Conservation (phyloP, 2,797 vertebrate genomes). For the Sorex maritimensis region DNA sequence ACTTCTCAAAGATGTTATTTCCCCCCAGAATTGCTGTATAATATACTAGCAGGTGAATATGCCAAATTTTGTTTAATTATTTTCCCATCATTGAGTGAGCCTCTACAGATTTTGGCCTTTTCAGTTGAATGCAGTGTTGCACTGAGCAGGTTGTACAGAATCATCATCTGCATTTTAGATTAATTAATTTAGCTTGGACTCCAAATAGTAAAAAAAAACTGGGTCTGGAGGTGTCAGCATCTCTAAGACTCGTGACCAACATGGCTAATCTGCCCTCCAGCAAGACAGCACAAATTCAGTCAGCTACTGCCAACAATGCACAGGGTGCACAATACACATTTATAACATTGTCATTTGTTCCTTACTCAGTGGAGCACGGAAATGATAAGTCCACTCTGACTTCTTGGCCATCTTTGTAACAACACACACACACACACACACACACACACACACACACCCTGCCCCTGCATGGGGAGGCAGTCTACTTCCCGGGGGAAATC, state of each 20-base stretch:
- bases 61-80: too few relatives aligned
- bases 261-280: background rate
- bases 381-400: background rate
- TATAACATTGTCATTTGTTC: background rate
- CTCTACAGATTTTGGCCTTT: background rate
- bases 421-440: too few relatives aligned
- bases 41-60: too few relatives aligned
- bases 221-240: background rate
- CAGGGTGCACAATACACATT: background rate
- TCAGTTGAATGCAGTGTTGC: background rate
- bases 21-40: too few relatives aligned
- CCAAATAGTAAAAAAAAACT: constrained; percentile 3
- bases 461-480: too few relatives aligned
- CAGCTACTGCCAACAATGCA: background rate
- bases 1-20: too few relatives aligned
- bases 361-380: background rate
- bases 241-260: background rate
- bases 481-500: background rate
- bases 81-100: background rate
- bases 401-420: background rate
- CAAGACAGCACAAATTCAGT: background rate
- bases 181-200: constrained; percentile 6
- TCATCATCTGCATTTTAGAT: constrained; percentile 21
- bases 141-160: background rate
- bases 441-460: too few relatives aligned